Conservation (phyloP, 1,140 invertebrate species). For the Drosophila kohkoa region DNA sequence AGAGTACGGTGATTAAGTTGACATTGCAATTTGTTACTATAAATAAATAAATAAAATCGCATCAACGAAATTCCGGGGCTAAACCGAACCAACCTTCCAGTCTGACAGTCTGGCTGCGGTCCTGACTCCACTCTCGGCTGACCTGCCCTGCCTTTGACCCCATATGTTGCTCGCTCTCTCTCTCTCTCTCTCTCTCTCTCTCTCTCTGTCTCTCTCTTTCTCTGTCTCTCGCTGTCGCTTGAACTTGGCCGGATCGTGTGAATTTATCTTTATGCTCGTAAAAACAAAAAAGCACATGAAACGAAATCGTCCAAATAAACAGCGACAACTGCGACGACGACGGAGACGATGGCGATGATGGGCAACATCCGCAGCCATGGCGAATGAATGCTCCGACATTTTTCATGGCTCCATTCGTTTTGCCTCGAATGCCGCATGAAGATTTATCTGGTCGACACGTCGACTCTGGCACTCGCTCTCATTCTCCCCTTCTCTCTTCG, state of each 20-base stretch:
- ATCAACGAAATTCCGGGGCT: constrained; percentile 56
- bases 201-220: background rate
- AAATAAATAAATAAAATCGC: constrained; percentile 81
- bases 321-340: constrained; percentile 53
- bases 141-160: background rate
- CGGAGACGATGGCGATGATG: constrained; percentile 46
- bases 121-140: background rate
- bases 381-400: constrained; percentile 68
- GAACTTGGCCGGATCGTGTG: constrained; percentile 62
- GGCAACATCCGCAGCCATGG: constrained; percentile 44
- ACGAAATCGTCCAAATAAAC: constrained; percentile 74
- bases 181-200: background rate
- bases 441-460: constrained; percentile 69
- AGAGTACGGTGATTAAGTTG: constrained; percentile 79
- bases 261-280: constrained; percentile 82
- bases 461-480: background rate
- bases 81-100: constrained; percentile 10
- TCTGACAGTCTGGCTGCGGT: background rate
- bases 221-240: constrained; percentile 20
- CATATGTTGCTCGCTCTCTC: background rate
- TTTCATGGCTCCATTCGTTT: constrained; percentile 74
- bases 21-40: constrained; percentile 82
- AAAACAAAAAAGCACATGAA: constrained; percentile 73
- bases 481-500: background rate
- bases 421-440: constrained; percentile 57